These are phyloP conservation scores for Leucozona laternaria DNA, from an alignment of 2,888 invertebrate genomes.

Conservation along the genomic window DNA sequence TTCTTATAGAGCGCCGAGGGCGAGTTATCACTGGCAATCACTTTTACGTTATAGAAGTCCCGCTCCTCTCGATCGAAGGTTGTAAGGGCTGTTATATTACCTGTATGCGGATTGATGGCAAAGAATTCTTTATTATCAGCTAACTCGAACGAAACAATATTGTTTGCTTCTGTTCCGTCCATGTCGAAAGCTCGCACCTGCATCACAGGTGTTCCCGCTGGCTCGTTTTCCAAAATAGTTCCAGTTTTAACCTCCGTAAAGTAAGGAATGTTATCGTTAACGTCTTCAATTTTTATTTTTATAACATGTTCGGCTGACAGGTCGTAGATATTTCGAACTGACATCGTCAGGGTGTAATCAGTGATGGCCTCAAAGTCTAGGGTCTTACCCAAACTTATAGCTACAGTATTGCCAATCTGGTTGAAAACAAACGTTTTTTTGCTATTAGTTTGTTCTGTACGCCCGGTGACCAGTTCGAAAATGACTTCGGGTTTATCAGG, in stretches of 20 bases:
- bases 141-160: constrained; percentile 92
- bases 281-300: constrained; percentile 92
- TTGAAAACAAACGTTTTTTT: constrained; percentile 89
- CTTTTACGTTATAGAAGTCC: constrained; percentile 94
- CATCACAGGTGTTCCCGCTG: constrained; percentile 93
- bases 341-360: constrained; percentile 92
- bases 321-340: constrained; percentile 92
- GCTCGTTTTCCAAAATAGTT: constrained; percentile 93
- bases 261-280: constrained; percentile 95
- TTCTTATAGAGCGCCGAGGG: constrained; percentile 89
- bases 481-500: constrained; percentile 89
- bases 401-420: constrained; percentile 88
- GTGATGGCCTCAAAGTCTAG: constrained; percentile 94
- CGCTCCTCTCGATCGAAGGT: constrained; percentile 94
- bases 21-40: constrained; percentile 95
- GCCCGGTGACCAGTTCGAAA: constrained; percentile 92
- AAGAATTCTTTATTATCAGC: constrained; percentile 89
- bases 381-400: constrained; percentile 89
- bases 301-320: constrained; percentile 91
- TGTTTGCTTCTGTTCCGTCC: constrained; percentile 93
- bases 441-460: constrained; percentile 94
- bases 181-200: constrained; percentile 93
- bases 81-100: constrained; percentile 92
- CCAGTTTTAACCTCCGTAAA: constrained; percentile 93
- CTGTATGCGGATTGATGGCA: constrained; percentile 92